Percentiles rank a stretch among this genome's conserved stretches.
These are phyloP conservation scores for Callosobruchus maculatus DNA, from an alignment of 2,888 invertebrate genomes.

Conservation along the genomic window DNA sequence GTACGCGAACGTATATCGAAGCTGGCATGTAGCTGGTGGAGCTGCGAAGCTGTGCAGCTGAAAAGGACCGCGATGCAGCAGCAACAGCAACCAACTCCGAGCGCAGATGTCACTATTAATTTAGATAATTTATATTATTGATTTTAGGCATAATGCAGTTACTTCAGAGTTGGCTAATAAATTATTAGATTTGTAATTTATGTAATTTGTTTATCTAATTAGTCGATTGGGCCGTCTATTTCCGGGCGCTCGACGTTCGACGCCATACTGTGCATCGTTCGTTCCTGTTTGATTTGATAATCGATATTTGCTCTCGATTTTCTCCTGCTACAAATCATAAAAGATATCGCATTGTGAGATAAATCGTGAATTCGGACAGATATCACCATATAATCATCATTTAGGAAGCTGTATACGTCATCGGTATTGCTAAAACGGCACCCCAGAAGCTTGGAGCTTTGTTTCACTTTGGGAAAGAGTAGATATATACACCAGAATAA, in stretches of 20 bases:
- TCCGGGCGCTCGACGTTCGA: background rate
- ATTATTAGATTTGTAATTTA: constrained; percentile 12
- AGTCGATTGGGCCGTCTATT: constrained; percentile 12
- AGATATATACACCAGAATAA: too few relatives aligned
- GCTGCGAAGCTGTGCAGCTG: background rate
- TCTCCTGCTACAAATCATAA: background rate
- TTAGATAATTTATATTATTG: constrained; percentile 22
- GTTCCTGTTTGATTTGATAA: background rate
- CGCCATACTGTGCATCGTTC: background rate
- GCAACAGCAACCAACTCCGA: background rate
- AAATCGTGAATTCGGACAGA: too few relatives aligned
- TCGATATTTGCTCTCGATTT: background rate
- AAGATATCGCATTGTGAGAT: background rate
- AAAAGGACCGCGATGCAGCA: background rate
- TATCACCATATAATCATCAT: too few relatives aligned
- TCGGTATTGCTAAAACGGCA: too few relatives aligned
- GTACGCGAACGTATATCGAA: background rate
- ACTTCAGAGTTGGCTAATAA: constrained; percentile 16
- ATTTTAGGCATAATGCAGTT: constrained; percentile 13
- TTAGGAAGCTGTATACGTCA: too few relatives aligned
- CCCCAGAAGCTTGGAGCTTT: too few relatives aligned
- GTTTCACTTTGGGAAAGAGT: too few relatives aligned
- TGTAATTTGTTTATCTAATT: constrained; percentile 23
- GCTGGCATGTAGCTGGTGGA: background rate
- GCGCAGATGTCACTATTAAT: constrained; percentile 15